Conservation (phyloP, 2,797 vertebrate genomes). For the Phrynocephalus guinanensis region DNA sequence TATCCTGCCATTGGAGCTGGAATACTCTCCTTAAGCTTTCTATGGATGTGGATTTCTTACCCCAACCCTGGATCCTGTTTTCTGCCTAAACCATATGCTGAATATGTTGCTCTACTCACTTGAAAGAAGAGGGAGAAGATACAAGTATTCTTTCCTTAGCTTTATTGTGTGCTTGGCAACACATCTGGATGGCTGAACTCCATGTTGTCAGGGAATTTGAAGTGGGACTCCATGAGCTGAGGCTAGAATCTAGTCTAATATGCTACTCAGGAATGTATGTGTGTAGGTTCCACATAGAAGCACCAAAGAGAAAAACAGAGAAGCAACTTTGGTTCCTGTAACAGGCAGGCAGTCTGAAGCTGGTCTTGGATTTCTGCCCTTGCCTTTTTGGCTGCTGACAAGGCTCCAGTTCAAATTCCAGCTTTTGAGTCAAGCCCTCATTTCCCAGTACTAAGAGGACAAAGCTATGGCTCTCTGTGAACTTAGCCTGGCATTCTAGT, state of each 20-base stretch:
- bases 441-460: neutral
- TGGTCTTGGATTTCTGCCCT: neutral
- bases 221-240: neutral
- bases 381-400: neutral
- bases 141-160: neutral
- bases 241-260: neutral
- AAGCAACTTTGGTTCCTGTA: neutral
- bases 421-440: neutral
- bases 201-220: neutral
- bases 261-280: neutral
- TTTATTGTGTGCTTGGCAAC: neutral
- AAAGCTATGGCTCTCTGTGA: neutral
- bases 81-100: neutral
- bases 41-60: neutral
- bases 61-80: neutral
- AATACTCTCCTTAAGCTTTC: neutral
- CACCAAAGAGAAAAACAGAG: neutral
- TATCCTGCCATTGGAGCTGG: neutral
- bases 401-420: neutral
- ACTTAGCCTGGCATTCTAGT: neutral
- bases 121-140: neutral
- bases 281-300: neutral
- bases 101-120: neutral
- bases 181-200: neutral
- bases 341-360: neutral